Base-by-base conservation (phyloP, 2,888 invertebrate genomes). In the Meganola albula region DNA sequence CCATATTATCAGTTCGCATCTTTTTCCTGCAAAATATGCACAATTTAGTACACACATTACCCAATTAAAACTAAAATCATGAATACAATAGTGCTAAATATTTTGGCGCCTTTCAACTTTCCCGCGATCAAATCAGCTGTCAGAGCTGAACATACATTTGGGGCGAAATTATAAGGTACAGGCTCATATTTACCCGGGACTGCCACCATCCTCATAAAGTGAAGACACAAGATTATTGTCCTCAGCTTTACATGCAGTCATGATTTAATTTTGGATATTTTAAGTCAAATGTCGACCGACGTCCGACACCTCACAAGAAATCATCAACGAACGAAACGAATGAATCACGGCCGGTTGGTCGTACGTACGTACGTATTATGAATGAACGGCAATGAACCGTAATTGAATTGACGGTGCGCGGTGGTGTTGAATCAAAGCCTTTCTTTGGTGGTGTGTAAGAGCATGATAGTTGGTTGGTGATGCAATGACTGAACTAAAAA, bases 121-220 rank as follows among this genome's bases (percentile, higher is more conserved):
- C 69, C 72, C 83, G 84, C 82, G 61, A 27, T 42, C 51, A 58
- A 72, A 84, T 83, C 83, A 84, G 83, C 84, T 85, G 84, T 83
- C 84, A 75, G 31, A 28, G 39, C 59, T 46, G 45, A 55, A 60
- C 52, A 54, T 40, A 43, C 40, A 40, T 45, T 46, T 40, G 37
- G 12, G 35, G n/a, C n/a, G n/a, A n/a, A n/a, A 45, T 44, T 61
- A 58, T 46, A 33, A 33, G 25, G 38, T 35, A 41, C 12, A 50
- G 47, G 45, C 37, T 25, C 9, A 23, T 8, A 12, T 54, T 73
- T 68, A 83, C 82, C 79, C 64, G 25, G 79, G 72, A 49, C 70
- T 78, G 41, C 73, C 76, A 11, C 46, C 40, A 33, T 70, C 71
- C 28, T 74, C 76, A 16, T 46, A 25, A 30, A 40, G 47, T 36